A percentile compares a stretch with the other conserved stretches of the same genome.
These are phyloP conservation scores for Aspidapion aeneum DNA, from an alignment of 2,888 invertebrate species.

Conservation along the genomic window DNA sequence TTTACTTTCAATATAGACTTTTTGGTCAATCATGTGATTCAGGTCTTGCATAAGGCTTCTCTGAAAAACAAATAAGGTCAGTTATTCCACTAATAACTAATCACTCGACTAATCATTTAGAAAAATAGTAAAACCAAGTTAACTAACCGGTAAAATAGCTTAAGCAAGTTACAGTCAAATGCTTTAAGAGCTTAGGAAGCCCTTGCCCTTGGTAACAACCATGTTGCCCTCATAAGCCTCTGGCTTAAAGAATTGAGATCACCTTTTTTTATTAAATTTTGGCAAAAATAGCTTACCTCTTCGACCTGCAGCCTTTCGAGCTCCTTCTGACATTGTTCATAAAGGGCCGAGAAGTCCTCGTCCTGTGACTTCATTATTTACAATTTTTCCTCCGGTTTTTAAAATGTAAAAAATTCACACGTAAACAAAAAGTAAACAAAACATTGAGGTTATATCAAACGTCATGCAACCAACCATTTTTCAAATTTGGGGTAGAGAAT, in stretches of 20 bases:
- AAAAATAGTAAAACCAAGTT: too few relatives aligned
- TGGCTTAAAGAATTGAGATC: background rate
- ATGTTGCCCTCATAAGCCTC: too few relatives aligned
- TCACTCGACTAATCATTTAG: too few relatives aligned
- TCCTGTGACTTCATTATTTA: background rate
- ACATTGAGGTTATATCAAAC: background rate
- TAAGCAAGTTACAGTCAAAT: too few relatives aligned
- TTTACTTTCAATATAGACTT: constrained; percentile 75
- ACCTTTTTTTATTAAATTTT: too few relatives aligned
- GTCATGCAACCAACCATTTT: too few relatives aligned
- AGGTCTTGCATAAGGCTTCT: constrained; percentile 66
- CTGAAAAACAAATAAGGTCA: constrained; percentile 48
- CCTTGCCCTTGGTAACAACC: too few relatives aligned
- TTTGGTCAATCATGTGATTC: constrained; percentile 66
- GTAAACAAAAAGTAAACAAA: background rate
- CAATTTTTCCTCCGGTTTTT: too few relatives aligned
- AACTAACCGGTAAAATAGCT: too few relatives aligned
- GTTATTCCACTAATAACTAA: too few relatives aligned
- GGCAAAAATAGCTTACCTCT: constrained; percentile 47
- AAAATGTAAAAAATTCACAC: background rate
- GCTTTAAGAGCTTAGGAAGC: too few relatives aligned
- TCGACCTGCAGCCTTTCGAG: constrained; percentile 56
- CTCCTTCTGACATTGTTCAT: constrained; percentile 52
- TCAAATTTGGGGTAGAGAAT: too few relatives aligned
- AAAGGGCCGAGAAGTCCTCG: background rate